Base-by-base conservation (phyloP, 2,888 invertebrate genomes). In the Athalia circularis region DNA sequence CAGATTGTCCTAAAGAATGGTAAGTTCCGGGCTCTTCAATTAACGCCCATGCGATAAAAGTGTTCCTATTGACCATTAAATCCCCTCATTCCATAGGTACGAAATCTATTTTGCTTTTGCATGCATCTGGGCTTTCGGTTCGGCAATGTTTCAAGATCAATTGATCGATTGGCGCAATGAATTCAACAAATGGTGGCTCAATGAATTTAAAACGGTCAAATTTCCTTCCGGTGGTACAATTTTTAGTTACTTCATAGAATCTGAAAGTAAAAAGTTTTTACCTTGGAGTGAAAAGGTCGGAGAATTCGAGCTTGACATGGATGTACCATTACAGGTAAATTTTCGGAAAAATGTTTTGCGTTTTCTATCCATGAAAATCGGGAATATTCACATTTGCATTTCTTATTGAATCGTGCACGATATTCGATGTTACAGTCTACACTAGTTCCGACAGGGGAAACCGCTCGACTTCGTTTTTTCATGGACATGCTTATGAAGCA, bases 161-260 rank as follows among this genome's bases (percentile, higher is more conserved):
- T 91, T 97, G 62, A 93, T 96, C 4, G 98, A 98, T 89, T 97
- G 98, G 95, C 93, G 98, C 64, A 95, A 95, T 83, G 98, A 98
- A 88, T 98, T 98, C 89, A 96, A 96, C 87, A 98, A 97, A 90
- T 98, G 98, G 98, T 99, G 97, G 93, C 92, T 93, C 29, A 96
- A 95, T 82, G 98, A 98, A 91, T 98, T 98, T 90, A 98, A 97
- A 90, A 93, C 95, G 0, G 93, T 98, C 47, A 96, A 96, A 90
- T 98, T 98, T 90, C 98, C 98, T 0, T 87, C 93, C 0, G 92
- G 93, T 2, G 97, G 96, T 3, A 96, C 94, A 72, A 94, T 98
- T 0, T 98, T 98, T 89, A 95, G 95, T 86, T 98, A 95, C 90
- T 98, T 94, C 89, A 96, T 98, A 79, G 98, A 98, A 85, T 92